A percentile compares a stretch with the other conserved stretches of the same genome.
Conservation (phyloP, 1,140 invertebrate species). For the Drosophila nannoptera region DNA sequence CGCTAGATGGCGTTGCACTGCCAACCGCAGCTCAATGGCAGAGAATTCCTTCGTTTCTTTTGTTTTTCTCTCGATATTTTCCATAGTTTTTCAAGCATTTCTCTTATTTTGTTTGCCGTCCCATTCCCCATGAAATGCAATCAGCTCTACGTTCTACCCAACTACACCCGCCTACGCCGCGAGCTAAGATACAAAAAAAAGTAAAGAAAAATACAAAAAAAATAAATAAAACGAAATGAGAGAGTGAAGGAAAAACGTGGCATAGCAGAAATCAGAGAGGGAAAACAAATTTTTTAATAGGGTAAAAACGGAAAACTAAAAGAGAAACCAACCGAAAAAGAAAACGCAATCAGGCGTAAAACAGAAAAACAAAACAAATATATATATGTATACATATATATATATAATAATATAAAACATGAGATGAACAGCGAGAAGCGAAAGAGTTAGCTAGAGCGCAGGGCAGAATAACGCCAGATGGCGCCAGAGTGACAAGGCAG, state of each 20-base stretch:
- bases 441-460: conserved; percentile 15
- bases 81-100: conserved; percentile 3
- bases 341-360: conserved; percentile 41
- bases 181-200: conserved; percentile 46
- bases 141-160: conserved; percentile 28
- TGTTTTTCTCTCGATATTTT: conserved; percentile 12
- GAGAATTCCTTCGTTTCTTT: conserved; percentile 23
- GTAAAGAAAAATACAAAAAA: neutral
- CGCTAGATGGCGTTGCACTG: neutral
- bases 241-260: conserved; percentile 2
- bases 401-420: conserved; percentile 19
- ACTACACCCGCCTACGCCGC: conserved; percentile 41
- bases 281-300: conserved; percentile 48
- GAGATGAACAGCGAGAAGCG: conserved; percentile 54
- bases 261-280: conserved; percentile 31
- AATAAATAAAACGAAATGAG: neutral
- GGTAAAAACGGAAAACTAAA: conserved; percentile 44
- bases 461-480: conserved; percentile 5
- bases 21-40: neutral
- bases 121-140: conserved; percentile 15
- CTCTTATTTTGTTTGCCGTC: conserved; percentile 15
- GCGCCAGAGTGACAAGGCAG: conserved; percentile 10
- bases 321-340: conserved; percentile 49
- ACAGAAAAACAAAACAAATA: conserved; percentile 7
- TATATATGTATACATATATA: conserved; percentile 9